Evolutionary conservation across 2,797 vertebrate species (phyloP), one percentile per base, ranked within the genome.

Genomic region (Malurus splendens): DNA sequence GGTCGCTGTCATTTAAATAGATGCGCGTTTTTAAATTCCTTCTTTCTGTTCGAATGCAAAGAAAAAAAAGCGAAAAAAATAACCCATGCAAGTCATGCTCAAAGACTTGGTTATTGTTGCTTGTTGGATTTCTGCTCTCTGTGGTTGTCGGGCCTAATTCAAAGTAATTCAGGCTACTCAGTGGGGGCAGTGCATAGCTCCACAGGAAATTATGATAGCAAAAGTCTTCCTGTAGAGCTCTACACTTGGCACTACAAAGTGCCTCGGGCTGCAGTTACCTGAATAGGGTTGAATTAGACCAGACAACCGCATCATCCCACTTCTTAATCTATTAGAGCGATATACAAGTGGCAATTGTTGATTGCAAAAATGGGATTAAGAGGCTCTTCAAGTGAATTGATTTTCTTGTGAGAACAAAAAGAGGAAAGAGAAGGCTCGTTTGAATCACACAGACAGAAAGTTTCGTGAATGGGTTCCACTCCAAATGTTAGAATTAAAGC

Each of bases 301-400:
- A 99, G 99, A 99, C 99, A 99, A 98, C 98, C 99, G 98, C 98
- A 99, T 99, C 99, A 98, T 98, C 98, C 98, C 97, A 93, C 97
- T 98, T 98, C 98, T 98, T 98, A 98, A 98, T 99, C 98, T 98
- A 98, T 98, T 98, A 98, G 98, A 98, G 98, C 98, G 89, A 97
- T 98, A 98, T 98, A 99, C 99, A 99, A 99, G 98, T 98, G 98
- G 98, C 98, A 98, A 99, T 99, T 99, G 99, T 99, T 98, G 98
- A 98, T 97, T 98, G 98, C 98, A 98, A 98, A 99, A 98, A 98
- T 98, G 97, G 98, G 99, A 99, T 99, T 99, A 99, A 99, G 98
- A 98, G 98, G 98, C 98, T 99, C 99, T 99, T 99, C 98, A 98
- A 99, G 98, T 98, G 98, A 99, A 99, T 99, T 99, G 98, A 99